Evolutionary conservation across 2,888 invertebrate species (phyloP), one percentile per base, ranked within the genome.

Genomic region (Orthonychiurus folsomi): DNA sequence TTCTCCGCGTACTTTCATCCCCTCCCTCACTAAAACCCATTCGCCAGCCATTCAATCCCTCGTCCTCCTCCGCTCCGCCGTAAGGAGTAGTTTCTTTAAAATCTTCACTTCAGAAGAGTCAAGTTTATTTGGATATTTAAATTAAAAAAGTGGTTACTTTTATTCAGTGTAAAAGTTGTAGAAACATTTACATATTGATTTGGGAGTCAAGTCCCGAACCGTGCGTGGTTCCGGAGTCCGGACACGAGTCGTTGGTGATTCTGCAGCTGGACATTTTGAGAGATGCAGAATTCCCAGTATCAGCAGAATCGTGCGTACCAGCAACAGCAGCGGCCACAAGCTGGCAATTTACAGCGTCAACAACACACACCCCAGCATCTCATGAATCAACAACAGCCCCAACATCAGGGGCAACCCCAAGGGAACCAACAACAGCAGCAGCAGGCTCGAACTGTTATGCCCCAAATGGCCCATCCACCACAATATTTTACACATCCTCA

Each of bases 361-460:
- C 18, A n/a, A 1, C 20, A 60, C 28, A 20, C 20, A 27, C 28
- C 54, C 18, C 60, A 60, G 28, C 21, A 24, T 26, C 50, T 54
- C 23, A 54, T 62, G 37, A 60, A 47, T 20, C 56, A 54, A 27
- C 63, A 63, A 28, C 63, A 59, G 27, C 63, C 60, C 54, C 59
- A 21, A 23, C 64, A 62, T 24, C 57, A 56, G 1, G 23, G 25
- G 9, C 64, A 66, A 47, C 24, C 61, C 1, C 68, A 69, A 21
- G 68, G 66, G 61, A 64, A 50, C 21, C 64, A 50, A 21, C 64
- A 61, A 25, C 64, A 57, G 21, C 61, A 59, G 63, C 67, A 61
- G 60, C 64, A 54, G 28, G 15, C 48, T 48, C 48, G 24, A 23
- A 23, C 3, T 20, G 52, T 52, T 52, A 20, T 52, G 20, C 5